Percentiles rank a stretch among this genome's conserved stretches.
These are phyloP conservation scores for Heterodera schachtii DNA, from an alignment of 1,140 invertebrate genomes.

Conservation along the genomic window DNA sequence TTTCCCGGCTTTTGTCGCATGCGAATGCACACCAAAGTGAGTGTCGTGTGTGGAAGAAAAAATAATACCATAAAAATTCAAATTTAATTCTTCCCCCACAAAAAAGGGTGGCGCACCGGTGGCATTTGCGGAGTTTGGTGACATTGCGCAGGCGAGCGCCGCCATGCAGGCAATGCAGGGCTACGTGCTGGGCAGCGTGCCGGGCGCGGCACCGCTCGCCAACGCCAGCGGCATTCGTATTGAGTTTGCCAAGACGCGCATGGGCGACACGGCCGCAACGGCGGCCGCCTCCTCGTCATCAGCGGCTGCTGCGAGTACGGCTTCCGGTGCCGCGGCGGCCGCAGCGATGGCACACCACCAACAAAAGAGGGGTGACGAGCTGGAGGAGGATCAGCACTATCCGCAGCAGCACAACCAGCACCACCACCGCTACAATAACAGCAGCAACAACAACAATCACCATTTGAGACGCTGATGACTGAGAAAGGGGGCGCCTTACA, in stretches of 20 bases:
- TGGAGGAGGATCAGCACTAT: background rate
- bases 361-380: background rate
- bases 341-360: background rate
- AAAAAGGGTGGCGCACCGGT: constrained; percentile 77
- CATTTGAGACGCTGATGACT: too few relatives aligned
- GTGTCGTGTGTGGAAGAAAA: background rate
- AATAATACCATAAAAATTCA: background rate
- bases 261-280: constrained; percentile 73
- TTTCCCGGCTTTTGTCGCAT: constrained; percentile 94
- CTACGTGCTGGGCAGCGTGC: constrained; percentile 77
- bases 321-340: background rate
- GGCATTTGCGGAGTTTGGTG: constrained; percentile 93
- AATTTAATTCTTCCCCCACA: background rate
- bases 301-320: too few relatives aligned
- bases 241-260: constrained; percentile 97
- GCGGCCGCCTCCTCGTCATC: too few relatives aligned
- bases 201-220: constrained; percentile 90
- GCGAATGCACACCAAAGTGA: constrained; percentile 89
- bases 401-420: background rate
- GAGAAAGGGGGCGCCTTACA: too few relatives aligned
- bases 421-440: too few relatives aligned
- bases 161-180: constrained; percentile 89
- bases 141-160: constrained; percentile 82
- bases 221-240: constrained; percentile 86
- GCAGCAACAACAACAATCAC: too few relatives aligned